A percentile compares a stretch with the other conserved stretches of the same genome.
Conservation (phyloP, 2,113 vertebrate species). For the Callochromis pleurospilus region DNA sequence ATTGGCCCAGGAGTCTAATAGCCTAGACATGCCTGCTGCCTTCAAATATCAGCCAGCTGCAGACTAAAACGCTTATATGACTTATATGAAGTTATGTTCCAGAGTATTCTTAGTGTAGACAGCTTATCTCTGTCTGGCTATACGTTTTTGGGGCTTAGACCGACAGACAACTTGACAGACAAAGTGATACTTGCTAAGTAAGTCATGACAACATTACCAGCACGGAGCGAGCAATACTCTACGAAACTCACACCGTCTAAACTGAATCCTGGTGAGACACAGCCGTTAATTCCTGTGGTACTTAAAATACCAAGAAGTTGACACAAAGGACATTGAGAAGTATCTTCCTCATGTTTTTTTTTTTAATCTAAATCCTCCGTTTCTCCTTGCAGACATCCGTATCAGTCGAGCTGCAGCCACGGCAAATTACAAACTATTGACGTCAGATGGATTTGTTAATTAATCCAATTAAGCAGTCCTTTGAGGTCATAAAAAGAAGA, state of each 20-base stretch:
- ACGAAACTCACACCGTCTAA: background rate
- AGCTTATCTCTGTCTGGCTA: constrained; percentile 1
- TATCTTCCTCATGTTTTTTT: background rate
- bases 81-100: background rate
- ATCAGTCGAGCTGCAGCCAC: constrained; percentile 25
- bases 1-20: constrained; percentile 2
- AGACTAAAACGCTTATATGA: background rate
- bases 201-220: constrained; percentile 1
- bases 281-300: constrained; percentile 33
- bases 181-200: constrained; percentile 26
- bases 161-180: constrained; percentile 22
- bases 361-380: background rate
- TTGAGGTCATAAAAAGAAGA: constrained; percentile 54
- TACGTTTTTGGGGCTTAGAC: constrained; percentile 19
- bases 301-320: constrained; percentile 22
- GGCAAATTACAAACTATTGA: constrained; percentile 55
- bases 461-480: constrained; percentile 66
- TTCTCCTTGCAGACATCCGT: constrained; percentile 18
- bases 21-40: constrained; percentile 9
- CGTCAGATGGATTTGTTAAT: constrained; percentile 62
- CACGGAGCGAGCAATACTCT: background rate
- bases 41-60: background rate
- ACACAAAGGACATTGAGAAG: background rate
- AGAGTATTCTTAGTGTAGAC: background rate
- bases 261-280: background rate